Base-by-base conservation (phyloP, 1,140 invertebrate genomes). In the Meloidogyne hapla region DNA sequence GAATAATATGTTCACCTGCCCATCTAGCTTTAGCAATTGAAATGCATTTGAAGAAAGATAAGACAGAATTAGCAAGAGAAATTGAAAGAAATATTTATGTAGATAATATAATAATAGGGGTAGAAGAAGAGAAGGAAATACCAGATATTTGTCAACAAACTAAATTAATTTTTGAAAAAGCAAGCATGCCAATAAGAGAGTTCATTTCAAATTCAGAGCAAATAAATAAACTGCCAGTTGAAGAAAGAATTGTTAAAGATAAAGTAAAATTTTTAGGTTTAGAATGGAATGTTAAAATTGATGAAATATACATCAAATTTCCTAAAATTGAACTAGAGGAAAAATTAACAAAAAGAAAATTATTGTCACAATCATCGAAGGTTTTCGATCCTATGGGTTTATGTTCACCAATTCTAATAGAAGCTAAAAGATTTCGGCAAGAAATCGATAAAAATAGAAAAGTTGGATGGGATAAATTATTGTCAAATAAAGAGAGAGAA, bases 1-100 rank as follows among this genome's bases (percentile, higher is more conserved):
- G 69, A 21, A 63, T 71, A 28, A 71, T 25, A 25, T 64, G 12
- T 63, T 63, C 33, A 12, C 69, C 69, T 69, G 21, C 33, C 2
- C 26, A 18, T 6, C 10, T 71, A 13, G 69, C 69, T 13, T 21
- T 33, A 63, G 33, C 40, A 2, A 68, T 68, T 26, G 2, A 68
- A n/a, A 38, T 18, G 4, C 66, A 68, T 26, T 38, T 68, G 6
- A 38, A 68, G 18, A 18, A 68, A 26, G 2, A n/a, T 8, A 38
- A 38, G 2, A 68, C 66, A 26, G 18, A 68, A 3, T 68, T 68
- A 18, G 66, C 66, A n/a, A n/a, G 18, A 26, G 25, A 26, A 68
- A 26, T 68, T 66, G 64, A 26, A 26, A 26, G 12, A n/a, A 66
- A 66, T 12, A 66, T n/a, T 15, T 66, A 66, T 5, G 64, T 66